Conservation (phyloP, 2,113 vertebrate species). For the Camelus dromedarius region DNA sequence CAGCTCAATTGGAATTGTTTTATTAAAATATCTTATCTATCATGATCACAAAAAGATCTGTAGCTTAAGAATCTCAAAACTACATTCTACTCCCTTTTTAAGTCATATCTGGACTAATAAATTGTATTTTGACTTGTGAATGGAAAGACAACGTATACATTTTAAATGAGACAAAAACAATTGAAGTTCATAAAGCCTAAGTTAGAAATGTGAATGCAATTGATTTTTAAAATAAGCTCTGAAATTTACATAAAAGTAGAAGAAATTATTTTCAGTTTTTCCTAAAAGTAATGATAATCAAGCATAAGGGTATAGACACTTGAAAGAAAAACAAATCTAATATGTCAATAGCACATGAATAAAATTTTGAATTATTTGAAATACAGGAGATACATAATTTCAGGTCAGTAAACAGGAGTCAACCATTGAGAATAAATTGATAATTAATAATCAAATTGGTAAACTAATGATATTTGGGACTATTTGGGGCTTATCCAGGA, state of each 20-base stretch:
- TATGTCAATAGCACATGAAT: neutral
- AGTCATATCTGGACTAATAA: neutral
- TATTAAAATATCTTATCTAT: neutral
- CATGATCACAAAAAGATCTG: neutral
- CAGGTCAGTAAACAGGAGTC: neutral
- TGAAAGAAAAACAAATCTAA: neutral
- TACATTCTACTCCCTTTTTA: neutral
- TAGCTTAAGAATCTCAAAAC: neutral
- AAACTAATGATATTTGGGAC: neutral
- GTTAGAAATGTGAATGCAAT: neutral
- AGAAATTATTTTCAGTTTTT: neutral
- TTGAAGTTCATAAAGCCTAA: neutral
- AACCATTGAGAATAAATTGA: neutral
- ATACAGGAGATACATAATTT: neutral
- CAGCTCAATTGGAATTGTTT: neutral
- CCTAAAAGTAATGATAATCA: neutral
- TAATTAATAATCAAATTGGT: neutral
- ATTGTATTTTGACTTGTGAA: slow-evolving; percentile 20
- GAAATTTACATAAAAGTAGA: neutral
- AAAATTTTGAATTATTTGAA: slow-evolving; percentile 9
- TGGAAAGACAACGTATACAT: neutral
- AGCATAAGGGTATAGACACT: neutral
- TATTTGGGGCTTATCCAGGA: neutral
- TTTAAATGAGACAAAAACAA: neutral
- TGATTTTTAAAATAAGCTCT: neutral